Percentiles rank a stretch among this genome's conserved stretches.
These are phyloP conservation scores for Zeus faber DNA, from an alignment of 2,113 vertebrate genomes.

Conservation along the genomic window DNA sequence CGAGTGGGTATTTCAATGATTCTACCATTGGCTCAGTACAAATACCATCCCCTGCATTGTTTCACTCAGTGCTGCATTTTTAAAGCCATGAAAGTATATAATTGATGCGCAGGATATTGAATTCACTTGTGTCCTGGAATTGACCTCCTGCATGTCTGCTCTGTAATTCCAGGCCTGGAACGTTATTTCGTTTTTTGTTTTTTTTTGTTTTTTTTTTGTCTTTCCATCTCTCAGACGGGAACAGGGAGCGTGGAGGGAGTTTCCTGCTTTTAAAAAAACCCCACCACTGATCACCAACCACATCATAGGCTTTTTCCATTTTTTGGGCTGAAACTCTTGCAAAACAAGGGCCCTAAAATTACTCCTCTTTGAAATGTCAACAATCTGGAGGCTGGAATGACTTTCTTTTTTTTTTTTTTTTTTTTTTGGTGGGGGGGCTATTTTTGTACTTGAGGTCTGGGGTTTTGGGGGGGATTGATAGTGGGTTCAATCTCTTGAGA, in stretches of 20 bases:
- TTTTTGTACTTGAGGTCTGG: constrained; percentile 37
- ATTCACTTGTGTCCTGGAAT: constrained; percentile 53
- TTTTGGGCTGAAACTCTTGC: constrained; percentile 53
- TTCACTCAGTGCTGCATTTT: no score
- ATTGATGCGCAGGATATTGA: constrained; percentile 42
- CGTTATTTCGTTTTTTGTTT: no score
- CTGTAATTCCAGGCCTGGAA: constrained; percentile 63
- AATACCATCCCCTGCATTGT: no score
- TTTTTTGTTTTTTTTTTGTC: no score
- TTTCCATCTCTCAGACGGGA: constrained; percentile 52
- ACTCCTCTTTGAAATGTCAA: constrained; percentile 47
- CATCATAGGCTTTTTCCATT: constrained; percentile 65
- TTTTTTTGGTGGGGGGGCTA: no score
- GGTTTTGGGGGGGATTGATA: constrained; percentile 44
- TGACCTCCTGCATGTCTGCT: constrained; percentile 57
- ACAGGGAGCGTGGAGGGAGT: constrained; percentile 71
- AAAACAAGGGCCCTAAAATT: constrained; percentile 55
- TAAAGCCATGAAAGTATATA: no score
- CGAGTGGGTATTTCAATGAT: constrained; percentile 27
- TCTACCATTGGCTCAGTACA: constrained; percentile 38
- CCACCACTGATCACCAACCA: constrained; percentile 65
- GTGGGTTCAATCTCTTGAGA: constrained; percentile 25
- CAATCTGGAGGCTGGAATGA: constrained; percentile 54
- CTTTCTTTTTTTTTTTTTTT: no score
- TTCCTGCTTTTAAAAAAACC: constrained; percentile 42